Evolutionary conservation across 2,113 vertebrate genomes (phyloP), one percentile per base, ranked within the genome.

Genomic region (Ornithorhynchus anatinus): DNA sequence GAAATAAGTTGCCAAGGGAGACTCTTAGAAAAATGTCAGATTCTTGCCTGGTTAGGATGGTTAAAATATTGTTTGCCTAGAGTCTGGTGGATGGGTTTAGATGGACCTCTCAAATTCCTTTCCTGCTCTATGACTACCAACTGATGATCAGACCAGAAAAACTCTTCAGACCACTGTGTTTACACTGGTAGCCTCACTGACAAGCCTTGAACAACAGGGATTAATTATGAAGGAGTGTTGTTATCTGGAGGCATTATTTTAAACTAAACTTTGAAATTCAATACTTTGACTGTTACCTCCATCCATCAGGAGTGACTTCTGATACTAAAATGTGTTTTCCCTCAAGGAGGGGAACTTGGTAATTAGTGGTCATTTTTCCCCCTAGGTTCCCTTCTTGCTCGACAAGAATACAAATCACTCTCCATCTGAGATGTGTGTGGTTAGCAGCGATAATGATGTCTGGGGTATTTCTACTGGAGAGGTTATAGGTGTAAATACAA

Each of bases 281-380:
- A 52, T 29, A 58, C 45, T 37, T 73, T 64, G 42, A 32, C 56
- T 27, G 32, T 42, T 53, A 39, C 15, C 10, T 64, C 11, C 1
- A 25, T 59, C 45, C 48, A n/a, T 69, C 44, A 81, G 45, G n/a
- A n/a, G 25, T 62, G 71, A 15, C 35, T 50, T 17, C 37, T 40
- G 36, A 66, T 33, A 75, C 48, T 58, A 67, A 81, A 69, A 50
- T 38, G 11, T 52, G 50, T 58, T 66, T n/a, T 20, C 5, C 33
- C 23, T 35, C 27, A 32, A 59, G 59, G 5, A 63, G 52, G 69
- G 14, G 63, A 29, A 54, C 19, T 29, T 57, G 35, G 22, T 48
- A 20, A 7, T 27, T 80, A 37, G 31, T 47, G n/a, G 59, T 59
- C 64, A 62, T 35, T n/a, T n/a, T n/a, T n/a, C n/a, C n/a, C n/a